phyloP scores from a whole-genome alignment of 1,140 invertebrate species.

The Zaprionus africanus region DNA sequence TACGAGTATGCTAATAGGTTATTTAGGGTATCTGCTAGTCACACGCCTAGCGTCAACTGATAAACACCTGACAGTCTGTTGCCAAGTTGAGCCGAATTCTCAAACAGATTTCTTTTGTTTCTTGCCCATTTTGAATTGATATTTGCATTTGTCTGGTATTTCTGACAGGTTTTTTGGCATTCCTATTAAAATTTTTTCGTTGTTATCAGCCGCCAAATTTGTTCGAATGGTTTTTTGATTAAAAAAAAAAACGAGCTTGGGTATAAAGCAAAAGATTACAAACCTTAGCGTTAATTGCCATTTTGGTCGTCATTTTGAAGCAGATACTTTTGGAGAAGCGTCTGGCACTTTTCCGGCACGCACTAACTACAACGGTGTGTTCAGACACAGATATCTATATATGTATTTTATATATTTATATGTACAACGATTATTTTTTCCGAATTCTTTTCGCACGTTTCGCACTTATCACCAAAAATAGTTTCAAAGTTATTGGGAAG shows the following conservation, averaged over 20 bases:
- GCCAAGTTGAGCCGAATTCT: slow-evolving; percentile 16
- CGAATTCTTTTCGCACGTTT: slow-evolving; percentile 25
- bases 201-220: neutral
- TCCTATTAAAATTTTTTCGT: slow-evolving; percentile 1
- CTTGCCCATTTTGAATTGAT: neutral
- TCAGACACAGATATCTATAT: slow-evolving; percentile 9
- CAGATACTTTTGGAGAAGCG: slow-evolving; percentile 22
- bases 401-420: slow-evolving; percentile 6
- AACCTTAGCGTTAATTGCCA: slow-evolving; percentile 81
- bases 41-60: neutral
- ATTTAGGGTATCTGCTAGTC: slow-evolving; percentile 8
- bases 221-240: neutral
- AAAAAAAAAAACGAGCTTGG: neutral
- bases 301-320: slow-evolving; percentile 75
- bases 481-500: neutral
- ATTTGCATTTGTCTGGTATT: neutral
- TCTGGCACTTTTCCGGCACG: slow-evolving; percentile 40
- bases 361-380: slow-evolving; percentile 2
- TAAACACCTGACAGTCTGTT: slow-evolving; percentile 15
- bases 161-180: neutral
- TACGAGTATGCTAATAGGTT: too few species aligned
- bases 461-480: slow-evolving; percentile 29
- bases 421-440: neutral
- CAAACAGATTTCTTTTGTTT: slow-evolving; percentile 16
- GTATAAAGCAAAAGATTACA: slow-evolving; percentile 31